Conservation (phyloP, 1,140 invertebrate genomes). For the Drosophila littoralis region DNA sequence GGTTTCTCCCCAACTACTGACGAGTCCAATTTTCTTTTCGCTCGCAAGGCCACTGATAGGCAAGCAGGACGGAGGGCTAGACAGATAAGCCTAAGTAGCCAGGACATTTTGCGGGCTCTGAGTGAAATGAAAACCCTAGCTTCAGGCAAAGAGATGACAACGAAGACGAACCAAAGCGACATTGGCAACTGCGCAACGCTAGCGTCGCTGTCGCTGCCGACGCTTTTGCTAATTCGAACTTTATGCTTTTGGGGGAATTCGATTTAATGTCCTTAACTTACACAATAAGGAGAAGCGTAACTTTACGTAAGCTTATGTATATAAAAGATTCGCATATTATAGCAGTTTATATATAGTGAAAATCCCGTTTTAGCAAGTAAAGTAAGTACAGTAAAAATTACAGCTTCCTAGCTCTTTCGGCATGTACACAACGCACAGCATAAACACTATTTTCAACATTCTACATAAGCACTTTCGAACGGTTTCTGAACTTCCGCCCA, state of each 20-base stretch:
- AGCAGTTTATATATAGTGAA: too few species aligned
- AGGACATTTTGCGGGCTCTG: slow-evolving; percentile 40
- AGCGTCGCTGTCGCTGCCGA: slow-evolving; percentile 4
- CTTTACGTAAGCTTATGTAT: neutral
- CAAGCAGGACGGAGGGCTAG: slow-evolving; percentile 12
- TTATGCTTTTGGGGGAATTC: slow-evolving; percentile 62
- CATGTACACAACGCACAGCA: too few species aligned
- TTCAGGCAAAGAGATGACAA: slow-evolving; percentile 69
- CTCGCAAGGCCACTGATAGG: slow-evolving; percentile 27
- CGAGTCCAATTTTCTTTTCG: slow-evolving; percentile 53
- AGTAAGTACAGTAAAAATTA: too few species aligned
- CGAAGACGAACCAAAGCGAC: slow-evolving; percentile 53
- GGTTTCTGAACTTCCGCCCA: too few species aligned
- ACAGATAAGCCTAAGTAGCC: slow-evolving; percentile 61
- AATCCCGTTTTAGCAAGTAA: too few species aligned
- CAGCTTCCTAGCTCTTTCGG: too few species aligned
- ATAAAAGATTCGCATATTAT: too few species aligned
- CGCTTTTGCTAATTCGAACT: slow-evolving; percentile 47
- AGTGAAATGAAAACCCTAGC: slow-evolving; percentile 68
- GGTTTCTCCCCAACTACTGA: slow-evolving; percentile 48
- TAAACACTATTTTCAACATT: too few species aligned
- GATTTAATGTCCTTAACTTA: slow-evolving; percentile 17
- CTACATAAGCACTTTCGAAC: too few species aligned
- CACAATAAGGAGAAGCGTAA: neutral
- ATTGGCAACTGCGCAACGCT: slow-evolving; percentile 44